Base-by-base conservation (phyloP, 1,140 invertebrate species). In the Danaus plexippus region DNA sequence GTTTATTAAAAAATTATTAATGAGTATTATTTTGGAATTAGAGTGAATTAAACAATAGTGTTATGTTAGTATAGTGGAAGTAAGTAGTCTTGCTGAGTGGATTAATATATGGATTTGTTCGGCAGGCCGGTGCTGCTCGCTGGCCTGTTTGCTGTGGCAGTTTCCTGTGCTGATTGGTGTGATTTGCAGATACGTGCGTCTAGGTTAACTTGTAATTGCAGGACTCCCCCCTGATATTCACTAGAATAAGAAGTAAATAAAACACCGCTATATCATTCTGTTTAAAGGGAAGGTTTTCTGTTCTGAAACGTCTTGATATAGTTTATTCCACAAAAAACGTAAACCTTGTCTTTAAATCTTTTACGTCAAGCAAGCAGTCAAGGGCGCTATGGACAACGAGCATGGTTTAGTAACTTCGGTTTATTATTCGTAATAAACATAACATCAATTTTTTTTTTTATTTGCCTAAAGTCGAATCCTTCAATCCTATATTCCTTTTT, bases 131-230 rank as follows among this genome's bases (percentile, higher is more conserved):
- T 85, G 81, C 72, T 77, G 80, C 74, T 67, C 79, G 83, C 83
- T 86, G 83, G 83, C 83, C 83, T 85, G 83, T 79, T 79, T 85
- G 83, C 83, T 86, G 83, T 80, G 77, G 83, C 83, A 81, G 83
- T 83, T 66, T 82, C 73, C 83, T 79, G 80, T 83, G 80, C 79
- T 79, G 83, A 74, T 78, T 81, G 74, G 77, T 81, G 78, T 81
- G 75, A 77, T 86, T 86, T 82, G 74, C 82, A 82, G 82, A 80
- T 84, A 66, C 65, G 58, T 56, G 65, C 73, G 64, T 79, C 75
- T 84, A 82, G 74, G 73, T 80, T 82, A 75, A 62, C 57, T 32
- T 64, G 64, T 62, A 48, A 54, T 60, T 60, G 44, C 52, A 71
- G 64, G 59, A 70, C 64, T 62, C 75, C 74, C 78, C 77, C 75